Base-by-base conservation (phyloP, 1,140 invertebrate species). In the Pissodes strobi region DNA sequence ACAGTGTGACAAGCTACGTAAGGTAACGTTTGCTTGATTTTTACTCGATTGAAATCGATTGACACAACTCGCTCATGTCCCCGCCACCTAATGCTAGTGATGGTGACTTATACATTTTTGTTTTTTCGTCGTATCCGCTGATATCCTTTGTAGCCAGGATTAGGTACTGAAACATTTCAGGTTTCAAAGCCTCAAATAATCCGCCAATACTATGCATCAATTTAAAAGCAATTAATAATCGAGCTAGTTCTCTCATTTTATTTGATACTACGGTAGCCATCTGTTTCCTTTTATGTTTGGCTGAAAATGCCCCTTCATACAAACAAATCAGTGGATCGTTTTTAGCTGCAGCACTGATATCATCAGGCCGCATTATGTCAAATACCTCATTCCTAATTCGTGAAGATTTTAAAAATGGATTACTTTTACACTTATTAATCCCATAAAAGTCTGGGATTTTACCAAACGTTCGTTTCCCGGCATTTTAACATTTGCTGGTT, bases 271-370 rank as follows among this genome's bases (percentile, higher is more conserved):
- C 45, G 37, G n/a, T 39, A 2, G 34, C 13, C 13, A 69, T 67
- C 46, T 66, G 55, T 45, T 67, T 34, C 52, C 64, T 62, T 45
- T 63, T 69, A 27, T 69, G 65, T 53, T 57, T 64, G 41, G 30
- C 53, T 21, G 67, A 21, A 34, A 55, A 39, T 1, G 39, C n/a
- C 64, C 67, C 64, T 1, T 59, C 64, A 48, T 63, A 69, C n/a
- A 62, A 34, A 30, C 62, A 66, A 23, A 69, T 69, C 12, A 69
- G 37, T 1, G 48, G 25, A 53, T 69, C 67, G 39, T 15, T 61
- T 69, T 69, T 69, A 13, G 64, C 64, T 21, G 19, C 23, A 12
- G 23, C 17, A 41, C 63, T 69, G 3, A 69, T 51, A n/a, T 66
- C 18, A 52, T 69, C 67, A 19, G 63, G 22, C n/a, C 52, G 37